phyloP scores from a whole-genome alignment of 2,113 vertebrate species.

The Hippocampus abdominalis region DNA sequence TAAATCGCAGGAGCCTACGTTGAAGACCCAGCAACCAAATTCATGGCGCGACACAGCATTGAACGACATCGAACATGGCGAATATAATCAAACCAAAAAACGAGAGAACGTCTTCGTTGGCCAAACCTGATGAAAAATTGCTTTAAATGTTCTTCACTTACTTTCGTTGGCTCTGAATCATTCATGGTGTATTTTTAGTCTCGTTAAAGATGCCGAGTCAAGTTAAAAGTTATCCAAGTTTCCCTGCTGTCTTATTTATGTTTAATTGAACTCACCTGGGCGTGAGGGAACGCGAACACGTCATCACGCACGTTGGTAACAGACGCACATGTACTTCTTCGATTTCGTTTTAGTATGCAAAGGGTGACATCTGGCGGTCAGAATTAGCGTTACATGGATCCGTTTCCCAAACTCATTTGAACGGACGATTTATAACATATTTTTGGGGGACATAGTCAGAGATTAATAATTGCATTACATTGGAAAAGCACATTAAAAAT shows the following conservation, averaged over 20 bases:
- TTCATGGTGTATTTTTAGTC: conserved; percentile 45
- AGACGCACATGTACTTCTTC: background rate
- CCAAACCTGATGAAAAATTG: background rate
- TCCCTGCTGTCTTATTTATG: conserved; percentile 38
- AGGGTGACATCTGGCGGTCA: conserved; percentile 30
- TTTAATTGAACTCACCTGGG: conserved; percentile 67
- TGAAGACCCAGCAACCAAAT: no score
- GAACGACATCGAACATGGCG: background rate
- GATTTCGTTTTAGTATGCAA: background rate
- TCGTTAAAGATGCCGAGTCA: conserved; percentile 6
- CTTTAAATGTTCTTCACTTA: conserved; percentile 40
- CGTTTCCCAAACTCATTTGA: no score
- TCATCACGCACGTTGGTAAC: conserved; percentile 1
- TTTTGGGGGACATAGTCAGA: no score
- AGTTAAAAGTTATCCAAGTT: conserved; percentile 14
- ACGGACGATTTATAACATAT: no score
- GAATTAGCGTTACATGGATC: background rate
- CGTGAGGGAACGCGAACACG: conserved; percentile 13
- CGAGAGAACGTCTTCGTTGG: background rate
- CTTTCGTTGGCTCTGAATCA: conserved; percentile 59
- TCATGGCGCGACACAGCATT: background rate
- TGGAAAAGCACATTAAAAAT: no score
- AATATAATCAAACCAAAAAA: background rate
- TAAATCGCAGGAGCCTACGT: no score
- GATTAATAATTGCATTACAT: no score